Percentiles rank a stretch among this genome's conserved stretches.
phyloP scores from a whole-genome alignment of 2,113 vertebrate genomes.

The Corythornis vintsioides region DNA sequence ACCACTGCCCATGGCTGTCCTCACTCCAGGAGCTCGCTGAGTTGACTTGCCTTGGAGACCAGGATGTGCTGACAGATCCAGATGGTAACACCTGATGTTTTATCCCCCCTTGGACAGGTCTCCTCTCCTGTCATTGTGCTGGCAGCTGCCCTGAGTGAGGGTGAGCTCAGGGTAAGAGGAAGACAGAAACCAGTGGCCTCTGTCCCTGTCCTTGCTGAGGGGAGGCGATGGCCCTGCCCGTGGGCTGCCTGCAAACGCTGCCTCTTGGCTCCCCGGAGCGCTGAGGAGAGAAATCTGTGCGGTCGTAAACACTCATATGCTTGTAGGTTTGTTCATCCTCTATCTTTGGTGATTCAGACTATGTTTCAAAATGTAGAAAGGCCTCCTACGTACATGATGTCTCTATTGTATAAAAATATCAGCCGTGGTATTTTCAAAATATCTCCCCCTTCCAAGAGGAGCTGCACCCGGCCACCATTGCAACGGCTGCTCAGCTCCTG shows the following conservation, averaged over 20 bases:
- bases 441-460: neutral
- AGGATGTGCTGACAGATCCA: rapidly evolving
- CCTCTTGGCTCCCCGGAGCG: rapidly evolving
- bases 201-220: neutral
- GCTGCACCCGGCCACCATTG: neutral
- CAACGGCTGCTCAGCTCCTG: neutral
- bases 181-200: neutral
- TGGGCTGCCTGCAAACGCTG: neutral
- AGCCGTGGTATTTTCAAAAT: slow-evolving; percentile 31
- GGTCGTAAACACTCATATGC: neutral
- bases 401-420: slow-evolving; percentile 66
- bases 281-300: neutral
- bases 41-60: neutral
- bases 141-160: neutral
- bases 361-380: slow-evolving; percentile 53
- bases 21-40: rapidly evolving
- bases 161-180: neutral
- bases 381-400: slow-evolving; percentile 64
- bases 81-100: rapidly evolving
- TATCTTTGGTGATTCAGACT: slow-evolving; percentile 41
- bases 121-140: neutral
- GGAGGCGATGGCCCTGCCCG: neutral
- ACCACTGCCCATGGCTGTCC: neutral
- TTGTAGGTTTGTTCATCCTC: slow-evolving; percentile 45
- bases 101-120: neutral